Base-by-base conservation (phyloP, 2,113 vertebrate genomes). In the Eretmochelys imbricata region DNA sequence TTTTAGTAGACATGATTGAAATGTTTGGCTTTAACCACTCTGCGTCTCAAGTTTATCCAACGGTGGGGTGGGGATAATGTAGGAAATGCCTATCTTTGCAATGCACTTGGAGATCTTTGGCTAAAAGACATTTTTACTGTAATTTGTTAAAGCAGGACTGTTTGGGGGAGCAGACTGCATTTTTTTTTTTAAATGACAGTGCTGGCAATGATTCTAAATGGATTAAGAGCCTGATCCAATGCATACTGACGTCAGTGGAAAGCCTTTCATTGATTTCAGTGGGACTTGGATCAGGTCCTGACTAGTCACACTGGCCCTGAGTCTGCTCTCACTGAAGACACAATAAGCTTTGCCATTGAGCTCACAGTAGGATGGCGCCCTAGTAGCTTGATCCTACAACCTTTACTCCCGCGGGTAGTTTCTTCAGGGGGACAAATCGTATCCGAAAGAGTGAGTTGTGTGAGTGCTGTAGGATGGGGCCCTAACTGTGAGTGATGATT, bases 1-100 rank as follows among this genome's bases (percentile, higher is more conserved):
- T 85, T 89, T 91, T 54, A 91, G 6, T 48, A 84, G 24, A 4
- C 35, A n/a, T 3, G 46, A 57, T 89, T 53, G 7, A 79, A 85
- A 89, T 65, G 0, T 0, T 6, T 27, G 20, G 19, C 5, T 46
- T 85, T 16, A 3, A 27, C 78, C 1, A 0, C 53, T 2, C 0
- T 0, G 24, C 29, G 65, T 95, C 95, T 96, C 96, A 65, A 65
- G 93, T 95, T 97, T 96, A 87, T 94, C 93, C 25, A 69, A 1
- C 10, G 51, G 31, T 0, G 0, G 89, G 81, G 51, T 0, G 2
- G 38, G 62, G 16, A 25, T 46, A 42, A 76, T 27, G 11, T 22
- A 42, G 5, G 6, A 65, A 78, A 79, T 0, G 0, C 17, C 51
- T 27, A 31, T n/a, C 55, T 89, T 22, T 17, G 3, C 13, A 50